Conservation (phyloP, 2,113 vertebrate species). For the Cyprinus carpio region DNA sequence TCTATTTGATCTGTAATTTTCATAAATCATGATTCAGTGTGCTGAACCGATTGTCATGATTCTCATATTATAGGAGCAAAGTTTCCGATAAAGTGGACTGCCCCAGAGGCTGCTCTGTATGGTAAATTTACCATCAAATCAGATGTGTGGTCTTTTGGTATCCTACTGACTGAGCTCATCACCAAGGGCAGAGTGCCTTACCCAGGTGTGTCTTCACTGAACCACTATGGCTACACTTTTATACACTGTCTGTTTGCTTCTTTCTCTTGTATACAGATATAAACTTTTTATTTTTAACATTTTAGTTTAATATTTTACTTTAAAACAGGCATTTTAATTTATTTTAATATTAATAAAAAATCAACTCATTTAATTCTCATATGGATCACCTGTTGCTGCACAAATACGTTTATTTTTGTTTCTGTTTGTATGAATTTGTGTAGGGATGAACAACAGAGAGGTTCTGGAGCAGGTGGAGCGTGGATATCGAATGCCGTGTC, state of each 20-base stretch:
- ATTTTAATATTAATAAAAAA: too few relatives aligned
- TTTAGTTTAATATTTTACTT: neutral
- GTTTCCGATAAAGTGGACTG: slow-evolving; percentile 99
- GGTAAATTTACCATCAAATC: slow-evolving; percentile 97
- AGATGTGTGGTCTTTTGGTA: slow-evolving; percentile 97
- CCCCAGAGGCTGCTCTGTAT: slow-evolving; percentile 92
- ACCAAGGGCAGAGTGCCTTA: slow-evolving; percentile 97
- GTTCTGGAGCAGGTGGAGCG: slow-evolving; percentile 95
- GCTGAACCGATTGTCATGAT: slow-evolving; percentile 48
- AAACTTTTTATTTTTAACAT: too few relatives aligned
- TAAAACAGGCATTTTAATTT: neutral
- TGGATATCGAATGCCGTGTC: slow-evolving; percentile 93
- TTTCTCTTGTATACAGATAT: neutral
- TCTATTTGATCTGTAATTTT: slow-evolving; percentile 23
- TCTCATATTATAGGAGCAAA: slow-evolving; percentile 83
- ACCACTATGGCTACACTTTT: neutral
- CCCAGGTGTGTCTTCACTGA: slow-evolving; percentile 80
- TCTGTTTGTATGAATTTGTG: slow-evolving; percentile 16
- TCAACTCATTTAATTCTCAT: neutral
- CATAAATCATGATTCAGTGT: slow-evolving; percentile 51
- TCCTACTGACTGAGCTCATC: slow-evolving; percentile 93
- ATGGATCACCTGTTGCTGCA: neutral
- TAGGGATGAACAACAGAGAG: slow-evolving; percentile 98
- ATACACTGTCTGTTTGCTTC: neutral
- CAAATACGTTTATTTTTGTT: neutral